Base-by-base conservation (phyloP, 1,140 invertebrate genomes). In the Laodelphax striatellus region DNA sequence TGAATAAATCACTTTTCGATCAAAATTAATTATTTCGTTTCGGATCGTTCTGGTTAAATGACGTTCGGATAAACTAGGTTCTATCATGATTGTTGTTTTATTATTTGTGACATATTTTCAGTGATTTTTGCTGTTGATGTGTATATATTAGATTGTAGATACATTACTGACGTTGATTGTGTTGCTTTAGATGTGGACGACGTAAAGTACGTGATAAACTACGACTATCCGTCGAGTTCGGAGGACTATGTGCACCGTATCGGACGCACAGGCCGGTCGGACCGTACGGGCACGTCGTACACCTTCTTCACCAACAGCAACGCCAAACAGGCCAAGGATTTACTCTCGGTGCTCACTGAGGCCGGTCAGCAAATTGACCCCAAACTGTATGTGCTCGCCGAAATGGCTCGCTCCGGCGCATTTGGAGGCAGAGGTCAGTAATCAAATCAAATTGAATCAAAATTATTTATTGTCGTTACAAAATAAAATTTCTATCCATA, bases 211-310 rank as follows among this genome's bases (percentile, higher is more conserved):
- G 97, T 99, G 57, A 94, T 99, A 74, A 99, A 99, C 78, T 98
- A 90, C 81, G 97, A 99, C 77, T 99, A 97, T 77, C 96, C 97
- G 55, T 92, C 91, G 72, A 93, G 91, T 62, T 95, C 93, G 61
- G 97, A 99, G 77, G 97, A 99, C 76, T 99, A 99, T 73, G 95
- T 99, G 69, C 97, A 99, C 77, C 86, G 97, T 65, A 99, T 99
- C 75, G 97, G 97, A 34, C 85, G 97, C 67, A 99, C 97, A 61
- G 97, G 93, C 53, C 81, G 97, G 28, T 91, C 86, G 55, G 84
- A 91, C 71, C 85, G 87, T 65, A 92, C 89, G 63, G 97, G 97
- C 55, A 98, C 95, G 24, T 94, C 97, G 28, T 98, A 98, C 76
- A 96, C 96, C 54, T 97, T 99, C 78, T 98, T 99, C 77, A 99